Base-by-base conservation (phyloP, 2,888 invertebrate species). In the Agelastica alni region DNA sequence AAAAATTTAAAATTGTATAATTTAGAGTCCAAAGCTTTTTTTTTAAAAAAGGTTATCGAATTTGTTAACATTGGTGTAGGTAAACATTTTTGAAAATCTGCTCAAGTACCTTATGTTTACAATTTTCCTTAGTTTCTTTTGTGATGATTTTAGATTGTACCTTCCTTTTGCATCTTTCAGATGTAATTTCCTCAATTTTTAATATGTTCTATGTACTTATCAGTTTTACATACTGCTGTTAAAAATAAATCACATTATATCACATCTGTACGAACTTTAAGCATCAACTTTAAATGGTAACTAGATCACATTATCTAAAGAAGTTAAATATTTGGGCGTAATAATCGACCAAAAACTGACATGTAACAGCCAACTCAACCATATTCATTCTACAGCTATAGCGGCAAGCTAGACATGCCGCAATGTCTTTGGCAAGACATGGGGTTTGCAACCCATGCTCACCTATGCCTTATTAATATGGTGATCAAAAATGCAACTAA, bases 61-160 rank as follows among this genome's bases (percentile, higher is more conserved):
- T 12, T 10, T 26, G 43, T 30, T 14, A 28, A 30, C 28, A 43
- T 12, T 2, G 43, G 5, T 43, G 14, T 43, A 43, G 28, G 42
- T 12, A 22, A 42, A 13, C 42, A 42, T 42, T 42, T 42, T 42
- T 42, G 42, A 42, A 42, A 26, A 43, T 43, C 43, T 43, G 28
- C 43, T 10, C 28, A 1, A 43, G 16, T 14, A 43, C 30, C 16
- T 26, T 43, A 28, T 28, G 14, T 43, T 26, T 43, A 2, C 6
- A 5, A 28, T 43, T 28, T 2, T 5, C 14, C 9, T 43, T 28
- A 9, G 14, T 6, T 5, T 4, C 9, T 6, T 14, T 6, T 28
- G 4, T 30, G 13, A 3, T 4, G 4, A 10, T 14, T 43, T 43
- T 28, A 43, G 7, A 12, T 43, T 43, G 9, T 43, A 43, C 9